Base-by-base conservation (phyloP, 2,888 invertebrate genomes). In the Drosophila leonis region DNA sequence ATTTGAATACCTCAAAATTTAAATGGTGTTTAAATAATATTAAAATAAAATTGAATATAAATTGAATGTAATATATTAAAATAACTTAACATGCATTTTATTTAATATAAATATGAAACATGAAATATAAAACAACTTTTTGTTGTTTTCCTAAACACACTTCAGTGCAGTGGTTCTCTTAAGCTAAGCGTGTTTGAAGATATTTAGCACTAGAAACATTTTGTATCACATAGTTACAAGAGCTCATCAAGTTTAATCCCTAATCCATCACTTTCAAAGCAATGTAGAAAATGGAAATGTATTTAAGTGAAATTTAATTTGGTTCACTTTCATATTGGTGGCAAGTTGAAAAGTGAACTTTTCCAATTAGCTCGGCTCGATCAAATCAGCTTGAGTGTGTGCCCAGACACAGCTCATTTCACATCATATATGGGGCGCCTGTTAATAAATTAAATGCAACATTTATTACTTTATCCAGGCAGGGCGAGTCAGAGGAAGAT, bases 371-470 rank as follows among this genome's bases (percentile, higher is more conserved):
- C 31, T 3, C 44, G 27, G 13, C n/a, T 18, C n/a, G 54, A 54
- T 64, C 44, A 65, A 79, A 76, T 69, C 55, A 54, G 41, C 55
- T 65, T 48, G 44, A 76, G 76, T 76, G 75, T 62, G 59, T 62
- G 33, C 48, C 18, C 54, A 74, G 69, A 44, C 75, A 68, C 69
- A 56, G 63, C 35, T 65, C 63, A 80, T 75, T 80, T 65, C 54
- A 49, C 54, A 20, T 57, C 42, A n/a, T 37, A 13, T 42, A 41
- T 48, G 49, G 13, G 61, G 67, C 27, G 31, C 15, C 33, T 54
- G 63, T 65, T 66, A 87, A 83, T 89, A 87, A 88, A 84, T 87
- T 76, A 87, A 76, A 77, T 79, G 77, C 83, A 88, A 80, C 83
- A 82, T 89, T 84, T 84, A 89, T 89, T 82, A 68, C 88, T 89